These are phyloP conservation scores for Camptogramma bilineatum DNA, from an alignment of 2,888 invertebrate species.

Conservation along the genomic window DNA sequence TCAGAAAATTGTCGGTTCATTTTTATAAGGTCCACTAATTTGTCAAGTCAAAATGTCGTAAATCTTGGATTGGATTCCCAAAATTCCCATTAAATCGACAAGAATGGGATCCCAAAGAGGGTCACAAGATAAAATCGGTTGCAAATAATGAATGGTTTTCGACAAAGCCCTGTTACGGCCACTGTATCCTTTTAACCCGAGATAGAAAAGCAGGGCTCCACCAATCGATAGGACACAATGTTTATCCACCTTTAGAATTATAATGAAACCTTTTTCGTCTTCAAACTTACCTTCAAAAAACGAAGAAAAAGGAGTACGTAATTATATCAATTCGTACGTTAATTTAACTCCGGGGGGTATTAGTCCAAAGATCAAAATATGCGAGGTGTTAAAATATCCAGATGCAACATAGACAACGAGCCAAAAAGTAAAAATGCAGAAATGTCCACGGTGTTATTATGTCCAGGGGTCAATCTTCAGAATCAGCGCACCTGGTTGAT, in stretches of 20 bases:
- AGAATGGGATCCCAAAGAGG: constrained; percentile 42
- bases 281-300: not conserved
- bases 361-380: too few species aligned
- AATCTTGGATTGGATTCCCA: constrained; percentile 39
- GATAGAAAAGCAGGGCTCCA: constrained; percentile 27
- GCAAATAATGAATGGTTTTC: constrained; percentile 44
- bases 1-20: not conserved
- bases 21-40: constrained; percentile 34
- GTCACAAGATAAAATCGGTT: constrained; percentile 46
- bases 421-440: too few species aligned
- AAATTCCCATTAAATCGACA: constrained; percentile 45
- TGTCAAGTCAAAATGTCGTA: constrained; percentile 45
- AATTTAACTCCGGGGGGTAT: too few species aligned
- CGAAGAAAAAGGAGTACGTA: too few species aligned
- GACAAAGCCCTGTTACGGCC: constrained; percentile 37
- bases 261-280: constrained; percentile 9
- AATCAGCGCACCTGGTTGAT: too few species aligned
- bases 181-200: constrained; percentile 31
- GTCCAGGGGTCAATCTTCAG: too few species aligned
- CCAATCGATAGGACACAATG: constrained; percentile 8
- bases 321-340: too few species aligned
- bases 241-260: constrained; percentile 20
- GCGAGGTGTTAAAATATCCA: too few species aligned
- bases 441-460: too few species aligned
- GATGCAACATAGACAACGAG: too few species aligned